These are phyloP conservation scores for Catocala nupta DNA, from an alignment of 2,888 invertebrate species.

Conservation along the genomic window DNA sequence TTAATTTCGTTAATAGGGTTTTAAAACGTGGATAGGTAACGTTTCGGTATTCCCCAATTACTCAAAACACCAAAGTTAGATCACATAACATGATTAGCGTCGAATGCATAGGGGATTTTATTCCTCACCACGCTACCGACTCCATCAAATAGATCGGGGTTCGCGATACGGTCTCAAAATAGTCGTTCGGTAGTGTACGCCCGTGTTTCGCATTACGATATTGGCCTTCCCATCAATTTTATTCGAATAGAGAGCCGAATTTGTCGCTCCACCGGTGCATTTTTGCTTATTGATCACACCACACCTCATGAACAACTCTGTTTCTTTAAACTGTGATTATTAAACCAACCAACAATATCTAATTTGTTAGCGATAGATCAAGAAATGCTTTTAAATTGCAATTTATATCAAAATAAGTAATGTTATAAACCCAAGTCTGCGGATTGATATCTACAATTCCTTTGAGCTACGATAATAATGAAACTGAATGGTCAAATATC, in stretches of 20 bases:
- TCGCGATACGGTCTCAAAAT: slow-evolving; percentile 75
- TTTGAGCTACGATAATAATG: slow-evolving; percentile 39
- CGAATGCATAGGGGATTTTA: slow-evolving; percentile 67
- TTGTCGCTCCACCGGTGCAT: slow-evolving; percentile 53
- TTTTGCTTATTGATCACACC: slow-evolving; percentile 46
- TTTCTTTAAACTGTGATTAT: neutral
- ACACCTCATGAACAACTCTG: slow-evolving; percentile 10
- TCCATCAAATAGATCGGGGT: slow-evolving; percentile 83
- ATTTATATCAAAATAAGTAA: neutral
- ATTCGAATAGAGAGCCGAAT: slow-evolving; percentile 64
- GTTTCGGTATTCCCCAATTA: slow-evolving; percentile 63
- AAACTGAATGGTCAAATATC: slow-evolving; percentile 42
- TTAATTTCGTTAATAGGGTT: slow-evolving; percentile 1
- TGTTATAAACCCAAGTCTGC: slow-evolving; percentile 16
- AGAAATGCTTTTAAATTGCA: slow-evolving; percentile 1
- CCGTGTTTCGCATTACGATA: slow-evolving; percentile 80
- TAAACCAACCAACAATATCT: neutral
- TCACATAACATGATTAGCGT: slow-evolving; percentile 72
- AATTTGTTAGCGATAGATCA: neutral
- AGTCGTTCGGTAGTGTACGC: slow-evolving; percentile 65
- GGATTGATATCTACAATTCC: slow-evolving; percentile 38
- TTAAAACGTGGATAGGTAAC: slow-evolving; percentile 41
- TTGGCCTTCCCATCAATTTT: slow-evolving; percentile 78
- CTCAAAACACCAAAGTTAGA: slow-evolving; percentile 67
- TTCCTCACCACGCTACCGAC: slow-evolving; percentile 65